phyloP scores from a whole-genome alignment of 2,888 invertebrate species.

The Thysanoteuthis rhombus region DNA sequence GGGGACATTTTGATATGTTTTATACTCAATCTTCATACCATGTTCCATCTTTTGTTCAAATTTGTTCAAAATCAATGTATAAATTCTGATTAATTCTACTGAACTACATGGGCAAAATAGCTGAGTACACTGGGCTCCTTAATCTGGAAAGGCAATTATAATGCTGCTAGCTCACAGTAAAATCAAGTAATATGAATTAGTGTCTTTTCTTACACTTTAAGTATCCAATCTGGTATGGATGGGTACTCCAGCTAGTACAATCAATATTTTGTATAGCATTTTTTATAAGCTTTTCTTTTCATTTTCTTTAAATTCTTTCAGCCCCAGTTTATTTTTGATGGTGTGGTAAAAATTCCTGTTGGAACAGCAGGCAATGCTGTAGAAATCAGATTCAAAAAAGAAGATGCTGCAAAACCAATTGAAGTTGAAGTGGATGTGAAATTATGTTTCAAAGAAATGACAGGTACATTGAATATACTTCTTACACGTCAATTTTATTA shows the following conservation, averaged over 20 bases:
- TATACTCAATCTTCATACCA: too few relatives aligned
- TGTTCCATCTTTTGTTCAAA: too few relatives aligned
- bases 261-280: not conserved
- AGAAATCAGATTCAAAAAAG: not conserved
- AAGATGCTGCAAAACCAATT: not conserved
- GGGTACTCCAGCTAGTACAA: not conserved
- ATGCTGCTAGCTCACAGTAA: too few relatives aligned
- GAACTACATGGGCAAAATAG: too few relatives aligned
- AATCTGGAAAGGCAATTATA: too few relatives aligned
- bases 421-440: not conserved
- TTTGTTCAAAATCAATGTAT: too few relatives aligned
- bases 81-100: too few relatives aligned
- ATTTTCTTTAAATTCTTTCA: not conserved
- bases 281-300: not conserved
- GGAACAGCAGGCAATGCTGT: not conserved
- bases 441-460: not conserved
- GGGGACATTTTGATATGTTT: too few relatives aligned
- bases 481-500: not conserved
- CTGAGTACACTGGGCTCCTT: too few relatives aligned
- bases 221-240: too few relatives aligned
- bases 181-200: too few relatives aligned
- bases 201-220: too few relatives aligned
- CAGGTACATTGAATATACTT: not conserved
- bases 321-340: not conserved
- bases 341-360: not conserved